These are phyloP conservation scores for Drosophila austrosaltans DNA, from an alignment of 2,888 invertebrate genomes.

Conservation along the genomic window DNA sequence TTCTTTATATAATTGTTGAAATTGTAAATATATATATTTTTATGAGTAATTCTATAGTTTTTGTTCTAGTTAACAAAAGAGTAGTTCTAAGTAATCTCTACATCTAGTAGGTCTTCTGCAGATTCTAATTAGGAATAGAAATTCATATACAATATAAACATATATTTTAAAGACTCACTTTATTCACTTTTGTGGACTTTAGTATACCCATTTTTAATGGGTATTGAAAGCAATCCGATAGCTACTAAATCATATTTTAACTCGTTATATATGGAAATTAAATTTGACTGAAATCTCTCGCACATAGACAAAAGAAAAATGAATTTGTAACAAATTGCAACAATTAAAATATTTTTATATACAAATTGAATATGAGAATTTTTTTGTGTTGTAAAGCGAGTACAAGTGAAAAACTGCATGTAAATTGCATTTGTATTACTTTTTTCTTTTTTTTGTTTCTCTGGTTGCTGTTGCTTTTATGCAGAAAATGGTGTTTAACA, in stretches of 20 bases:
- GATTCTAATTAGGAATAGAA: too few species aligned
- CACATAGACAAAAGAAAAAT: slow-evolving; percentile 7
- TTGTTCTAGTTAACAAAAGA: too few species aligned
- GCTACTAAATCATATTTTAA: not conserved
- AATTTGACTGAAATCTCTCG: slow-evolving; percentile 7
- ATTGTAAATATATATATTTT: too few species aligned
- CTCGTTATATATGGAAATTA: not conserved
- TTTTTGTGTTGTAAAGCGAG: slow-evolving; percentile 2
- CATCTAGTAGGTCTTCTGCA: too few species aligned
- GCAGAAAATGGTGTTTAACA: slow-evolving; percentile 53
- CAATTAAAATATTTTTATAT: slow-evolving; percentile 49
- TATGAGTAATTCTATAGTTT: too few species aligned
- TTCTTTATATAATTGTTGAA: too few species aligned
- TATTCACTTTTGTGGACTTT: not conserved
- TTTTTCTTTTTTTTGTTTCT: not conserved
- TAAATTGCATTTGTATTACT: slow-evolving; percentile 11
- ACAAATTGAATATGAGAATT: slow-evolving; percentile 26
- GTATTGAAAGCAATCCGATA: slow-evolving; percentile 1
- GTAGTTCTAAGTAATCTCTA: too few species aligned
- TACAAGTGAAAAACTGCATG: slow-evolving; percentile 43
- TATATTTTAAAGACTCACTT: too few species aligned
- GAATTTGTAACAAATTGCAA: slow-evolving; percentile 46
- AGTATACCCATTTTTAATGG: not conserved
- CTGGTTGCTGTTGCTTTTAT: slow-evolving; percentile 20
- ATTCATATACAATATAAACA: too few species aligned